Base-by-base conservation (phyloP, 2,888 invertebrate species). In the Cerastis leucographa region DNA sequence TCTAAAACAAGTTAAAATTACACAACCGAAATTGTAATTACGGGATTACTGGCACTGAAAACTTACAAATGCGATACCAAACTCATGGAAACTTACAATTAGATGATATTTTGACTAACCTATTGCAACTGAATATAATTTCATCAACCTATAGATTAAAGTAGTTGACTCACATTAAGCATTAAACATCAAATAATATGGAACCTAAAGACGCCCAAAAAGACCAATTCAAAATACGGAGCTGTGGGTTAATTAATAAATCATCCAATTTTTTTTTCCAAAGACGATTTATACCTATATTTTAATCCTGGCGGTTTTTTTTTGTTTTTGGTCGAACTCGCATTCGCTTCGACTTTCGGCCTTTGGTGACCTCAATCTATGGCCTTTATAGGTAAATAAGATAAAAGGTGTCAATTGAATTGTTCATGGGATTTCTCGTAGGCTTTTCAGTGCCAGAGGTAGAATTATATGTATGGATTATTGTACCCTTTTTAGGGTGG, bases 361-460 rank as follows among this genome's bases (percentile, higher is more conserved):
- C 80, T 78, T 87, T 9, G 11, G 42, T 66, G 83, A 78, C 86
- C 83, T 68, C 69, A 74, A 68, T 81, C 67, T 67, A 66, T 72
- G 56, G 44, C 11, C 11, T 71, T 51, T 78, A 12, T 74, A 71
- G 25, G 29, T 49, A 49, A 42, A 29, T 59, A 70, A 19, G 35
- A 35, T 35, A 35, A 35, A 35, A 35, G 54, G 62, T 62, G 56
- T 44, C 17, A 5, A 59, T 56, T n/a, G 14, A 59, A 29, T n/a
- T 19, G 1, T 62, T 71, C 25, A 59, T 40, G 40, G 59, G 9
- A 44, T 69, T 35, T 56, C 54, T 19, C 19, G 40, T 42, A 19
- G 40, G 61, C 22, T 40, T 22, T 12, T 19, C 3, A 40, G 11
- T n/a, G 11, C 19, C 1, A 1, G 25, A 17, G 40, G 65, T 46